These are phyloP conservation scores for Prenolepis imparis DNA, from an alignment of 2,888 invertebrate species.

Conservation along the genomic window DNA sequence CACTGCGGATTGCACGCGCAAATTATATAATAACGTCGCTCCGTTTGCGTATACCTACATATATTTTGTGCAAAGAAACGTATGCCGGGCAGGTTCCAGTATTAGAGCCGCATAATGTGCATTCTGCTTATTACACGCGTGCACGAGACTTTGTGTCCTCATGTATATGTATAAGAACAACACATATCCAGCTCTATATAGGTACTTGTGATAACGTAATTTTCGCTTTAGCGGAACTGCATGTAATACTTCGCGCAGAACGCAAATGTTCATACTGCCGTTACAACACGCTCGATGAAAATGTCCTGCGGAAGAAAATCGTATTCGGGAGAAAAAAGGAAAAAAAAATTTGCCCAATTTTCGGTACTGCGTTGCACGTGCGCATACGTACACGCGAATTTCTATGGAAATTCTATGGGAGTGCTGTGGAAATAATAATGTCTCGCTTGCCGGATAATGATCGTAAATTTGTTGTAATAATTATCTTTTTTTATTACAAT, in stretches of 20 bases:
- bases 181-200: conserved; percentile 4
- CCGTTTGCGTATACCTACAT: conserved; percentile 8
- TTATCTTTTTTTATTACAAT: background rate
- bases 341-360: background rate
- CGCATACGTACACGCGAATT: background rate
- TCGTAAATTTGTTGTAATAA: background rate
- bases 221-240: conserved; percentile 34
- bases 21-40: conserved; percentile 30
- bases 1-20: conserved; percentile 23
- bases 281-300: conserved; percentile 18
- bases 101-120: conserved; percentile 42
- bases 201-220: conserved; percentile 26
- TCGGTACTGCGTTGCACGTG: background rate
- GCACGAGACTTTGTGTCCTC: background rate
- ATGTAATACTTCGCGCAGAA: conserved; percentile 1
- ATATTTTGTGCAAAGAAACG: conserved; percentile 44
- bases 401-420: conserved; percentile 3
- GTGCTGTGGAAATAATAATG: conserved; percentile 7
- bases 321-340: background rate
- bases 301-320: background rate
- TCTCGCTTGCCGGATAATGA: background rate
- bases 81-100: background rate
- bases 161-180: background rate
- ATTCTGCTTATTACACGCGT: conserved; percentile 47
- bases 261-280: background rate